Base-by-base conservation (phyloP, 1,140 invertebrate genomes). In the Drosophila bocqueti region DNA sequence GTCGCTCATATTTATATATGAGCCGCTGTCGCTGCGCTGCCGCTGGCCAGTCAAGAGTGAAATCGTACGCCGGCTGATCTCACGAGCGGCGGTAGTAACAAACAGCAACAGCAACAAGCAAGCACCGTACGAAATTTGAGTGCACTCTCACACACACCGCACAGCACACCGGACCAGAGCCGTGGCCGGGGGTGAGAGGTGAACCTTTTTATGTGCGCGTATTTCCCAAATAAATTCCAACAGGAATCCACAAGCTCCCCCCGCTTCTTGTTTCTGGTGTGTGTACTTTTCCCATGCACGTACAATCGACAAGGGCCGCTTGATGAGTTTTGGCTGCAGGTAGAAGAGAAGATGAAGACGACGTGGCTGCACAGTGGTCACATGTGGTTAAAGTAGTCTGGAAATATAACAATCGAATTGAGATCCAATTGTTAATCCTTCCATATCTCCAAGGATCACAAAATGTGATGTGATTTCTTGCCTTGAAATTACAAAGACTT, bases 201-300 rank as follows among this genome's bases (percentile, higher is more conserved):
- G 69, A 73, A 49, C 67, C 73, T 81, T 81, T 81, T 81, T 81
- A 81, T 81, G 68, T 81, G 74, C 67, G 83, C 68, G 84, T 89
- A 90, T 90, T 90, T 90, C 85, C 85, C 85, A 90, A 90, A 90
- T 90, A 90, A 90, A 90, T 90, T 90, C 85, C 85, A 90, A 90
- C 85, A 90, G 86, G 85, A 90, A 90, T 90, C 77, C 82, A 79
- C 85, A 79, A 90, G 86, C 76, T 82, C 64, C 60, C 43, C 61
- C 65, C 36, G 13, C 68, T 57, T 68, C 73, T 59, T 26, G 36
- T 40, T 11, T 26, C 36, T n/a, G 54, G 43, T 91, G 82, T 90
- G 85, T 90, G 85, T 90, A 90, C 85, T 90, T 90, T 90, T 91
- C 85, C 85, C 82, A 86, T 90, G 85, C 85, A 87, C 84, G 86